These are phyloP conservation scores for Apolygus lucorum DNA, from an alignment of 1,140 invertebrate genomes.

Conservation along the genomic window DNA sequence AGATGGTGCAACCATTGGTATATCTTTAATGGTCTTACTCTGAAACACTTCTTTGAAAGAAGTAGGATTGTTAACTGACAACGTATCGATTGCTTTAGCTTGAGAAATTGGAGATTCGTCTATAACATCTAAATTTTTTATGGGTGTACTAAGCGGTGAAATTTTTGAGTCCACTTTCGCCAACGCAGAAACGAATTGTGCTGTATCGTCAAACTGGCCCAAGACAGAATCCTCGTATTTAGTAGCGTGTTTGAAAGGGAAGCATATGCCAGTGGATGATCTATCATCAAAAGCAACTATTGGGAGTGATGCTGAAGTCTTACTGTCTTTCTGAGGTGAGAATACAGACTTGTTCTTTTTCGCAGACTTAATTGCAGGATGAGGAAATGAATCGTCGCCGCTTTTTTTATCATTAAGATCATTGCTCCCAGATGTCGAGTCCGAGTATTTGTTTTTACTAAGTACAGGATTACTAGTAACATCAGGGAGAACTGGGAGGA, in stretches of 20 bases:
- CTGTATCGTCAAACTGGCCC: slow-evolving; percentile 27
- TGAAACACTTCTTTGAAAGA: slow-evolving; percentile 1
- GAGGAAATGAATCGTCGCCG: background rate
- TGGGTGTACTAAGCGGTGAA: slow-evolving; percentile 20
- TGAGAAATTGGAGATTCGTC: too few species aligned
- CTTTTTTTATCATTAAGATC: background rate
- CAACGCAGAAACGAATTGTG: slow-evolving; percentile 24
- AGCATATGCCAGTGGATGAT: background rate
- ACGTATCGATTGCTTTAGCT: background rate
- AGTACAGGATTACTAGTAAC: too few species aligned
- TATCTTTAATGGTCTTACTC: background rate
- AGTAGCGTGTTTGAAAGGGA: background rate
- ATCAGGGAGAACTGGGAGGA: too few species aligned
- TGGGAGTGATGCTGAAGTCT: background rate
- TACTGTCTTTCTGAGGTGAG: background rate
- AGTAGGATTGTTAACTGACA: background rate
- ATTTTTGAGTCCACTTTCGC: slow-evolving; percentile 17
- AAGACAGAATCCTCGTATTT: slow-evolving; percentile 25
- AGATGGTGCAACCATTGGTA: too few species aligned
- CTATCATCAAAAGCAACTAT: background rate
- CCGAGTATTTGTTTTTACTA: background rate
- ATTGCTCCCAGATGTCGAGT: background rate
- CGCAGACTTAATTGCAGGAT: background rate
- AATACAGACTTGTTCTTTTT: background rate
- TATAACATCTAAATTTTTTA: background rate